These are phyloP conservation scores for Agonopterix arenella DNA, from an alignment of 2,888 invertebrate genomes.

Conservation along the genomic window DNA sequence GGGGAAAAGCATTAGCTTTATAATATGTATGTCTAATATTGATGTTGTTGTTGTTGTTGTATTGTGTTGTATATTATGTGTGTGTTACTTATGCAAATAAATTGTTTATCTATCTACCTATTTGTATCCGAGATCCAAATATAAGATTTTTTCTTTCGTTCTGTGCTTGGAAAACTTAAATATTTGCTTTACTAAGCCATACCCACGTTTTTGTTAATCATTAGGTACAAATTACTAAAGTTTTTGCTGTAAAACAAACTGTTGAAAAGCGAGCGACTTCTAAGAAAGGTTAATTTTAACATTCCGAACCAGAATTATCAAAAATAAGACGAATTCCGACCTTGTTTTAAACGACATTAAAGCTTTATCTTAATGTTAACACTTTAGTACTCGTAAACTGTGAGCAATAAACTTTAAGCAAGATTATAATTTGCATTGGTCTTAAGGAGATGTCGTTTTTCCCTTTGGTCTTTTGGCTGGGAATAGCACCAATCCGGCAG, in stretches of 20 bases:
- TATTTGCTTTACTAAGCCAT: too few species aligned
- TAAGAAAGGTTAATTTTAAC: neutral
- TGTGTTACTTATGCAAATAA: too few species aligned
- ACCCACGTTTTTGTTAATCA: too few species aligned
- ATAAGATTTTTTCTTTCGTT: too few species aligned
- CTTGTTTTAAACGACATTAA: slow-evolving; percentile 25
- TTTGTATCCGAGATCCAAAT: too few species aligned
- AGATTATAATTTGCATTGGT: slow-evolving; percentile 47
- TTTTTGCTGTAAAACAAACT: neutral
- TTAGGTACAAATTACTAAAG: neutral
- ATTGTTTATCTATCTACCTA: too few species aligned
- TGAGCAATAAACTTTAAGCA: slow-evolving; percentile 46
- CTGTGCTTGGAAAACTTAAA: too few species aligned
- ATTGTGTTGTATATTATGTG: too few species aligned
- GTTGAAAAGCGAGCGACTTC: neutral
- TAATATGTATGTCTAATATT: too few species aligned
- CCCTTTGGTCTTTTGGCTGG: neutral
- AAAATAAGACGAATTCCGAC: slow-evolving; percentile 11
- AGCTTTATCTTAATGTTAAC: slow-evolving; percentile 56
- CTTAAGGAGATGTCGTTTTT: slow-evolving; percentile 27
- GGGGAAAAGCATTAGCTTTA: too few species aligned
- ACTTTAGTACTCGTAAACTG: slow-evolving; percentile 53
- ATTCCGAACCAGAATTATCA: slow-evolving; percentile 12
- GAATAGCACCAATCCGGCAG: too few species aligned
- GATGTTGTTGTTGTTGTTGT: too few species aligned